Evolutionary conservation across 2,888 invertebrate genomes (phyloP), one percentile per base, ranked within the genome.

Genomic region (Drosophila pegasa): DNA sequence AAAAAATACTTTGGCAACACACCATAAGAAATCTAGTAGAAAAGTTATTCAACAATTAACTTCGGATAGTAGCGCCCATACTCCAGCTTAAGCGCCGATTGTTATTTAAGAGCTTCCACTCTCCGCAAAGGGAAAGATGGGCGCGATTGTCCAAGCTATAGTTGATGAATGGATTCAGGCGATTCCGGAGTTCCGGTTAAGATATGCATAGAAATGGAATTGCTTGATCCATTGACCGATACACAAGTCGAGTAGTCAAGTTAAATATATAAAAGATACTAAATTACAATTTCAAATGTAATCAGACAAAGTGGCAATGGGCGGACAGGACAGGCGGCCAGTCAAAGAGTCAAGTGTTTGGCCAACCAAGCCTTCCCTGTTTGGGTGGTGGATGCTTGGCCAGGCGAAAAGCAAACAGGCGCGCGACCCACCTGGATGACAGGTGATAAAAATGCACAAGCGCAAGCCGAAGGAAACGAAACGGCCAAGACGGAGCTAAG

Each of bases 261-360:
- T 76, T 51, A 71, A 71, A 60, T 65, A 85, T 75, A 72, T 68
- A 54, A 73, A 74, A 71, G 75, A 64, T 67, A 71, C 67, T 72
- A 83, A 91, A 92, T 92, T 92, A 92, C 91, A 92, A 92, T 92
- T 92, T 92, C 91, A 91, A 92, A 92, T 92, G 90, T 90, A 92
- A 92, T 92, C 92, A 90, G 88, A 80, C 84, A 90, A 89, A 91
- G 91, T 92, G 91, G 76, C 78, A 41, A 52, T 41, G 51, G 79
- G 47, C 58, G 27, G 29, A 29, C 7, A 43, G 43, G 40, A 25
- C 35, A 35, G 48, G 59, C 35, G 62, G 45, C 27, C 45, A 91
- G 91, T 74, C 78, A 37, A 40, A 47, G 57, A 33, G 62, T 61
- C 73, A 64, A 75, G 62, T 68, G 78, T 74, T 81, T 71, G 71